These are phyloP conservation scores for Sinhomidia bicolor DNA, from an alignment of 2,888 invertebrate genomes.

Conservation along the genomic window DNA sequence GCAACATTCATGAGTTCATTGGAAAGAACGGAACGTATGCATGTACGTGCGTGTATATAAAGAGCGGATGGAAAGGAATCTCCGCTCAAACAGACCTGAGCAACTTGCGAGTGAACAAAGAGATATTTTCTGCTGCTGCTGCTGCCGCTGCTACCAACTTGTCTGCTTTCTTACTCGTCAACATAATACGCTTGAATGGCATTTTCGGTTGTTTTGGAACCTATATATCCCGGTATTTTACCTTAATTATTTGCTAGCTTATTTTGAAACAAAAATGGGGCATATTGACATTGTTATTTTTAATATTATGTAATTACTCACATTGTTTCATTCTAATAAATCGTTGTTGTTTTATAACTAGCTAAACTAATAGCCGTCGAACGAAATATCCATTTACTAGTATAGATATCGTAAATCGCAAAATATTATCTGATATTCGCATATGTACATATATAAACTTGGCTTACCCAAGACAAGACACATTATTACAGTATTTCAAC, in stretches of 20 bases:
- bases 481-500: constrained; percentile 7
- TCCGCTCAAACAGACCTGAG: constrained; percentile 48
- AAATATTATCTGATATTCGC: not conserved
- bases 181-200: not conserved
- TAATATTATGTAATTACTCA: not conserved
- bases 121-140: not conserved
- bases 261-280: no score
- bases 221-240: no score
- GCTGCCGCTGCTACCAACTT: not conserved
- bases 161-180: not conserved
- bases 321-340: not conserved
- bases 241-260: no score
- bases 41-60: constrained; percentile 58
- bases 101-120: constrained; percentile 46
- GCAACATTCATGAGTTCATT: not conserved
- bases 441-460: not conserved
- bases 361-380: no score
- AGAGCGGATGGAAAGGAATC: constrained; percentile 26
- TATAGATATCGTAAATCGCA: no score
- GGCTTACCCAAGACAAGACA: not conserved
- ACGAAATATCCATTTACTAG: no score
- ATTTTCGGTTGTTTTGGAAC: not conserved
- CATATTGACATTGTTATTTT: not conserved
- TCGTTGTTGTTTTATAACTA: no score
- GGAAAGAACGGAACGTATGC: not conserved